Percentiles rank a stretch among this genome's conserved stretches.
These are phyloP conservation scores for Holcopasites calliopsidis DNA, from an alignment of 1,140 invertebrate genomes.

Conservation along the genomic window DNA sequence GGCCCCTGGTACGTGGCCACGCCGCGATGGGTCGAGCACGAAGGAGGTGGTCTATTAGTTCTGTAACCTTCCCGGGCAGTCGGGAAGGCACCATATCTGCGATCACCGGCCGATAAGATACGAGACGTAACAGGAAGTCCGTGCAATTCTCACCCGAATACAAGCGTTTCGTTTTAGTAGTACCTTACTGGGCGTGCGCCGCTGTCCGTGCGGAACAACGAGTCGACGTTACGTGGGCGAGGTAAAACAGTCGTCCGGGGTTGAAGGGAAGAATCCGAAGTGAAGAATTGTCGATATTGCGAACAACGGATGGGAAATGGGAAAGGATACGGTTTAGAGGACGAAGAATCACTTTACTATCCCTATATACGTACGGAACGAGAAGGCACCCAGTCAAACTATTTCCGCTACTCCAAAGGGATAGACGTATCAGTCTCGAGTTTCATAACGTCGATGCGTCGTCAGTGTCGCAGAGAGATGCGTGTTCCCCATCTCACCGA, in stretches of 20 bases:
- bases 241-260: neutral
- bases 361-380: neutral
- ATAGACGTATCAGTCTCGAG: slow-evolving; percentile 4
- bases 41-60: slow-evolving; percentile 72
- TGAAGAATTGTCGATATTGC: neutral
- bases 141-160: slow-evolving; percentile 59
- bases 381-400: neutral
- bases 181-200: slow-evolving; percentile 35
- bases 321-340: too few relatives aligned
- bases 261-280: neutral
- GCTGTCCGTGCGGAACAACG: slow-evolving; percentile 26
- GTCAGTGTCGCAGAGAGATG: slow-evolving; percentile 1
- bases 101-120: slow-evolving; percentile 70
- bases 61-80: slow-evolving; percentile 56
- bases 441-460: neutral
- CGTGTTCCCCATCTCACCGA: neutral
- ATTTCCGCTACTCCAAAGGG: neutral
- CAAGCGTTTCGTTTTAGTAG: slow-evolving; percentile 69
- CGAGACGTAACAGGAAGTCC: slow-evolving; percentile 59
- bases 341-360: neutral
- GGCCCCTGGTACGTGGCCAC: slow-evolving; percentile 46
- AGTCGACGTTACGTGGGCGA: slow-evolving; percentile 22
- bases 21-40: slow-evolving; percentile 58
- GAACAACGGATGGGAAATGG: too few relatives aligned
- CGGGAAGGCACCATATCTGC: slow-evolving; percentile 65